Percentiles rank a stretch among this genome's conserved stretches.
Conservation (phyloP, 2,888 invertebrate genomes). For the Diaphora mendica region DNA sequence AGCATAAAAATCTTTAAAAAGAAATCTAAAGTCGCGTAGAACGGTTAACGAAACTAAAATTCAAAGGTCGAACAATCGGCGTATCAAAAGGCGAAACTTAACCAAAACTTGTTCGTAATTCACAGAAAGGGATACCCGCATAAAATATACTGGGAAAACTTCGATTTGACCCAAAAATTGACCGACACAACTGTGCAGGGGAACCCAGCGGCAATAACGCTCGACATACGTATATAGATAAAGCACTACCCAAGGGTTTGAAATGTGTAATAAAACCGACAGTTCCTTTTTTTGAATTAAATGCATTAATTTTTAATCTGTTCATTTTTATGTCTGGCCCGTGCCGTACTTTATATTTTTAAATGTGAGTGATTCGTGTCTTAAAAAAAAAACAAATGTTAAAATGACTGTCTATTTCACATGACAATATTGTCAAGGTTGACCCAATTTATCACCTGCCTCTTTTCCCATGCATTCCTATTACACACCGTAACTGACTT, state of each 20-base stretch:
- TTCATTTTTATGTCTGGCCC: background rate
- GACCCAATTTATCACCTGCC: conserved; percentile 18
- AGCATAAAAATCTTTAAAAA: conserved; percentile 10
- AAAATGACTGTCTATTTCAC: background rate
- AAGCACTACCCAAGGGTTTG: conserved; percentile 44
- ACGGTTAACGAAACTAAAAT: conserved; percentile 38
- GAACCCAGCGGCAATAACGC: conserved; percentile 67
- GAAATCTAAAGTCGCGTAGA: conserved; percentile 20
- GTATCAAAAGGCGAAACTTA: conserved; percentile 50
- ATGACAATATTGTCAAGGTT: background rate
- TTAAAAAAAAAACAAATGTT: background rate
- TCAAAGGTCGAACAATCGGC: conserved; percentile 45
- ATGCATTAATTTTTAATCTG: conserved; percentile 5
- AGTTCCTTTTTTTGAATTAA: conserved; percentile 14
- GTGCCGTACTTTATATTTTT: background rate
- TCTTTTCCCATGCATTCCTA: conserved; percentile 11
- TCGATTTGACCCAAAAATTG: conserved; percentile 72
- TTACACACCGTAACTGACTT: conserved; percentile 33
- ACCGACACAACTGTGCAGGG: conserved; percentile 66
- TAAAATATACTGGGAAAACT: conserved; percentile 51
- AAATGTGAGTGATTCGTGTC: background rate
- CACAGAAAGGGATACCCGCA: conserved; percentile 51
- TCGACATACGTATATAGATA: conserved; percentile 67
- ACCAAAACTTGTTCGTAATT: conserved; percentile 51
- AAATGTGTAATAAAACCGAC: conserved; percentile 16